Percentiles rank a stretch among this genome's conserved stretches.
Conservation (phyloP, 1,140 invertebrate genomes). For the Leguminivora glycinivorella region DNA sequence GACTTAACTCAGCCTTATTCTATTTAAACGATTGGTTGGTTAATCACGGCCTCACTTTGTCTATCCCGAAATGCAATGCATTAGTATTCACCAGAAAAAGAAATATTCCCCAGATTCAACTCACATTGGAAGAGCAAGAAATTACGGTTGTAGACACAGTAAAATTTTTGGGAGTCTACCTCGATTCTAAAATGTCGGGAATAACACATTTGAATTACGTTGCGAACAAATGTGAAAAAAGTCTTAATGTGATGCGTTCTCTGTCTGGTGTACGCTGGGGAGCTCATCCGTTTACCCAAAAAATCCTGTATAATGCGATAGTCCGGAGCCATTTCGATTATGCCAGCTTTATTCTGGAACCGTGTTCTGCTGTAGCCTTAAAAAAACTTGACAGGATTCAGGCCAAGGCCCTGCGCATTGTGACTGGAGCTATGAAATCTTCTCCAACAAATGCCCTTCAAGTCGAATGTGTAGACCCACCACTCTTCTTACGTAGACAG, state of each 20-base stretch:
- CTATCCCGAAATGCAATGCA: background rate
- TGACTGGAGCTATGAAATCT: constrained; percentile 25
- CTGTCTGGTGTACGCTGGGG: constrained; percentile 25
- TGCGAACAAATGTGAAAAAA: background rate
- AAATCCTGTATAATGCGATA: constrained; percentile 27
- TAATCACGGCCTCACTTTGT: background rate
- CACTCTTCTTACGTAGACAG: background rate
- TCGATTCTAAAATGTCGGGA: constrained; percentile 19
- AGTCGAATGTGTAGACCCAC: constrained; percentile 27
- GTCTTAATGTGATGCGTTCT: background rate
- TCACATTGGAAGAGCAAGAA: background rate
- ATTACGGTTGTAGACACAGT: background rate
- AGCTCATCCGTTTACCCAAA: constrained; percentile 20
- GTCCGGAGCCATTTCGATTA: constrained; percentile 29
- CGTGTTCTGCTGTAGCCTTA: background rate
- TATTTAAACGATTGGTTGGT: background rate
- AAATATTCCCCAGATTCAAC: background rate
- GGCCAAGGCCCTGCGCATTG: constrained; percentile 12
- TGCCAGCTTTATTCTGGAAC: constrained; percentile 17
- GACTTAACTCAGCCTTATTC: background rate
- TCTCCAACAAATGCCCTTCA: constrained; percentile 28
- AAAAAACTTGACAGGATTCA: background rate
- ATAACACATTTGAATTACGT: constrained; percentile 7
- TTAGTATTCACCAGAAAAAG: constrained; percentile 7
- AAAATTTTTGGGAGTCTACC: constrained; percentile 18